Base-by-base conservation (phyloP, 2,888 invertebrate genomes). In the Perithous albicinctus region DNA sequence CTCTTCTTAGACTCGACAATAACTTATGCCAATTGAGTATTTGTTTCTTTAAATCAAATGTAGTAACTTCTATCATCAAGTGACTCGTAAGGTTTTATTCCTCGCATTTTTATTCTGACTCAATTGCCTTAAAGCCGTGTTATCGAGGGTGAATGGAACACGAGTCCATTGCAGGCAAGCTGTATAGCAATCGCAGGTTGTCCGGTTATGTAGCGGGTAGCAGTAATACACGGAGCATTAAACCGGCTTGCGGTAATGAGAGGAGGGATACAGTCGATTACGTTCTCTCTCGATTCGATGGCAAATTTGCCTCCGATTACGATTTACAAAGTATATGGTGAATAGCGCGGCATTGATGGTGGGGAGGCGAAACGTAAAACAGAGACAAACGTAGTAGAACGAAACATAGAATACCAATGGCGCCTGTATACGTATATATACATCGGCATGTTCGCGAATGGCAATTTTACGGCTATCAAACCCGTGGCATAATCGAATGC, bases 281-380 rank as follows among this genome's bases (percentile, higher is more conserved):
- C 76, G 76, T 80, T 67, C 76, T 76, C 76, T 76, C 72, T 80
- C 80, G 80, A 80, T 76, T 76, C 76, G 59, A 80, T 80, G 80
- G 80, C 48, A 48, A 72, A 80, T 80, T 67, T 61, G 72, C 29
- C 61, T 20, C 32, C 76, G 76, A 76, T 76, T 80, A 80, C 80
- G 80, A 80, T 80, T 76, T 72, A 76, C 80, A 80, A 76, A 80
- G 59, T 76, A 76, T 61, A 80, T 80, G 61, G 56, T 46, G 35
- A 76, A 48, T 59, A 23, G 20, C 41, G 72, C 15, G 6, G 54
- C 23, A 18, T 38, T 38, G 12, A 12, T 10, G 5, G n/a, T n/a
- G 15, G 35, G 48, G 48, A 32, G 66, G 35, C 20, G 10, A 8
- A 5, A 38, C 23, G 48, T 46, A 51, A 51, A 64, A 32, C 35